Conservation (phyloP, 2,888 invertebrate genomes). For the Orthonevra nobilis region DNA sequence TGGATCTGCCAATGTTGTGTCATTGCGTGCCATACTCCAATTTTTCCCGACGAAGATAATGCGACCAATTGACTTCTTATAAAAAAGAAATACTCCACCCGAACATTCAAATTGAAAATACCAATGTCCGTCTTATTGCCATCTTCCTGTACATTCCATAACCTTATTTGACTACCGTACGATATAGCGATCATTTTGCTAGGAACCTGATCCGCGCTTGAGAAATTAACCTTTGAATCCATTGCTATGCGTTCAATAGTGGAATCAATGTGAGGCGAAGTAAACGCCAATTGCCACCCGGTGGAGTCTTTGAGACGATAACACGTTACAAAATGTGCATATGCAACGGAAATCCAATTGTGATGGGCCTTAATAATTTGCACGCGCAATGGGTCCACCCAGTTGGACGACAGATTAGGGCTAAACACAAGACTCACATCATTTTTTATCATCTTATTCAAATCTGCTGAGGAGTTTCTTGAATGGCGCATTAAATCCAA, state of each 20-base stretch:
- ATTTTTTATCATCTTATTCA: conserved; percentile 86
- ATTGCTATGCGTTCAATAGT: conserved; percentile 94
- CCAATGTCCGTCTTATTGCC: conserved; percentile 89
- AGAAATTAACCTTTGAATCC: conserved; percentile 84
- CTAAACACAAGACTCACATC: conserved; percentile 87
- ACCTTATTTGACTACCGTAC: conserved; percentile 87
- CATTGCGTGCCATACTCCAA: conserved; percentile 99
- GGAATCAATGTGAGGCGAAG: conserved; percentile 94
- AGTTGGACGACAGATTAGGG: conserved; percentile 81
- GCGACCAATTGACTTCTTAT: conserved; percentile 99
- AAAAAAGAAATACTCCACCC: conserved; percentile 97
- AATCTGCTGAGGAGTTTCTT: conserved; percentile 87
- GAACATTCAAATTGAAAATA: conserved; percentile 93
- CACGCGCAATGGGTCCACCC: conserved; percentile 93
- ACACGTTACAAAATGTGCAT: conserved; percentile 96
- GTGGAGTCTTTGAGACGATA: conserved; percentile 97
- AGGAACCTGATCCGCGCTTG: conserved; percentile 81
- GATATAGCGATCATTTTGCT: conserved; percentile 92
- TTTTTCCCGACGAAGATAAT: conserved; percentile 93
- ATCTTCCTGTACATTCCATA: conserved; percentile 91
- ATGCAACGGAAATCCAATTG: conserved; percentile 98
- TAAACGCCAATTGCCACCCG: conserved; percentile 97
- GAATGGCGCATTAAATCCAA: conserved; percentile 87
- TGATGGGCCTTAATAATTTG: conserved; percentile 98
- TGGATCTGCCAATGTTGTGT: conserved; percentile 99